Evolutionary conservation across 2,113 vertebrate genomes (phyloP).

Genomic region (Emydura subglobosa): DNA sequence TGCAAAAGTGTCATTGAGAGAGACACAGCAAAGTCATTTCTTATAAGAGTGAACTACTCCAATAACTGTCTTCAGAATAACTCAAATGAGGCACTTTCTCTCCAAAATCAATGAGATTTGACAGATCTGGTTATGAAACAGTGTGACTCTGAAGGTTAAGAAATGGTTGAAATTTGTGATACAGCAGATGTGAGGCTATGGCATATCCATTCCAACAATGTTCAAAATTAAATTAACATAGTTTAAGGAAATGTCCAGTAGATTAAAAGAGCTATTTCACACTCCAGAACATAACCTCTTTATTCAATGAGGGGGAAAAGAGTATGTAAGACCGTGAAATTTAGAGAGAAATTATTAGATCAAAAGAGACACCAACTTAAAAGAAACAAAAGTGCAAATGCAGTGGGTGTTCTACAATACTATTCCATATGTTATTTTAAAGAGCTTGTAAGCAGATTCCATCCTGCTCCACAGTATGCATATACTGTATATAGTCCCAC

Average conservation of each 20-base stretch:
- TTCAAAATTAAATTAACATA: slow-evolving; percentile 17
- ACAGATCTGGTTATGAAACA: neutral
- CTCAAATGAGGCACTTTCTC: neutral
- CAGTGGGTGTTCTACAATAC: neutral
- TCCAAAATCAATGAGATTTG: neutral
- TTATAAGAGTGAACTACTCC: neutral
- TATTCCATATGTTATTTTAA: neutral
- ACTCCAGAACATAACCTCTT: neutral
- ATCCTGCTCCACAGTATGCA: neutral
- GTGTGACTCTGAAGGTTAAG: neutral
- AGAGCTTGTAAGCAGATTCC: neutral
- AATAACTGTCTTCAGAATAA: neutral
- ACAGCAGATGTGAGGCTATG: neutral
- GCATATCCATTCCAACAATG: slow-evolving; percentile 3
- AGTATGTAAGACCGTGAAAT: slow-evolving; percentile 15
- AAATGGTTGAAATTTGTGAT: slow-evolving; percentile 11
- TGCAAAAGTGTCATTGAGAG: neutral
- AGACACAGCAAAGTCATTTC: neutral
- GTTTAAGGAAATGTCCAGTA: neutral
- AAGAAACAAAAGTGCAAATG: slow-evolving; percentile 9
- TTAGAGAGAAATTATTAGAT: slow-evolving; percentile 30
- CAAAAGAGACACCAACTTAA: slow-evolving; percentile 27
- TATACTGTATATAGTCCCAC: neutral
- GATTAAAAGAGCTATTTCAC: neutral
- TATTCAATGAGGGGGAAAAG: neutral